Base-by-base conservation (phyloP, 2,797 vertebrate species). In the Emydoidea blandingii region DNA sequence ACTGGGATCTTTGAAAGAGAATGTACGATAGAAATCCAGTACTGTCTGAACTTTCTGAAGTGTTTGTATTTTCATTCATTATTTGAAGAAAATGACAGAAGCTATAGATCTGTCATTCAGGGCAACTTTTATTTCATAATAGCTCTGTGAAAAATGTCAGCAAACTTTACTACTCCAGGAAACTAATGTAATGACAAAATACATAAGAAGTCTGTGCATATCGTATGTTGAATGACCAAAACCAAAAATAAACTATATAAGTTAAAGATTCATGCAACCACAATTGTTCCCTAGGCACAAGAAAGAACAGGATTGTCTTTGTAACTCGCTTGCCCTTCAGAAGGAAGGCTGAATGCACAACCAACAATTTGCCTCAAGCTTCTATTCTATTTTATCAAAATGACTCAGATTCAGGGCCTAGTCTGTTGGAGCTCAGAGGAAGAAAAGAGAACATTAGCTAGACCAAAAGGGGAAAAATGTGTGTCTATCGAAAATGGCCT, bases 101-200 rank as follows among this genome's bases (percentile, higher is more conserved):
- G 1, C 25, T 49, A 23, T 16, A 49, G 6, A 74, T 65, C 87
- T 7, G 10, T 12, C 21, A 72, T 72, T 41, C 65, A 72, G 53
- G 47, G 78, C 52, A 0, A 41, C 6, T 27, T 80, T 0, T 2
- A 54, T 81, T 94, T 83, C 4, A 3, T 86, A 44, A 29, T 10
- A 31, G 0, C 0, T 2, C 1, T n/a, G 14, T 8, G 31, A 1
- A 31, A 78, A 44, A 84, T 16, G 1, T 0, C 2, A 83, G 15
- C 0, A 31, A 57, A 84, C 86, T 3, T 5, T 85, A 95, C 78
- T 10, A 2, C 12, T 74, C 1, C 54, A 9, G 57, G 85, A 86
- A 37, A 2, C 2, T 86, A 27, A 25, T 41, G 19, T 72, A 25
- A 76, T 12, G 49, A n/a, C 2, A 57, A 3, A 62, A 92, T 86